Base-by-base conservation (phyloP, 1,140 invertebrate species). In the Vanessa atalanta region DNA sequence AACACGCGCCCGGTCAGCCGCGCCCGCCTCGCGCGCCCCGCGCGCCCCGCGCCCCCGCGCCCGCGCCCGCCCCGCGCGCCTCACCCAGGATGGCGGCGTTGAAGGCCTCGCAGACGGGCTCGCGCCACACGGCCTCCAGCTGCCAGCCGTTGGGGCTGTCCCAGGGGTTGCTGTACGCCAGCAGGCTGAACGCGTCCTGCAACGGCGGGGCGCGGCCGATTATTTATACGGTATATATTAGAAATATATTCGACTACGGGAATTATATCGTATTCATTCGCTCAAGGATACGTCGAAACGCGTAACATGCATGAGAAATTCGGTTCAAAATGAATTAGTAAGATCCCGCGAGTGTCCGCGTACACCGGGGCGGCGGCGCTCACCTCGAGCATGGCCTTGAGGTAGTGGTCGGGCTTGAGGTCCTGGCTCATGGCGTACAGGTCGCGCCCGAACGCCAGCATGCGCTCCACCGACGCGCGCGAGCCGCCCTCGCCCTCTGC, bases 161-260 rank as follows among this genome's bases (percentile, higher is more conserved):
- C 98, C 98, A 99, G 11, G 99, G 99, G 94, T 99, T 99, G 80
- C 98, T 97, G 94, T 99, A 99, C 14, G 99, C 98, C 83, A 99
- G 94, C 83, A 99, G 95, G 94, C 98, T 99, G 94, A 99, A 99
- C 83, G 98, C 98, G 94, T 99, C 97, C 96, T 99, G 53, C 26
- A 20, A 20, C 20, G 20, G 20, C 20, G 20, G 20, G 20, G 20
- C 20, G 20, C 20, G 20, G 20, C 20, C 20, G 20, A 20, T 20
- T 20, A n/a, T n/a, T n/a, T n/a, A n/a, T n/a, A n/a, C n/a, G n/a
- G n/a, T n/a, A n/a, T n/a, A 20, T 20, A 20, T 20, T 20, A 20
- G 0, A 20, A 20, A 20, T 0, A 20, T 20, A 20, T 20, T 1
- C 20, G 20, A 20, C 20, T 20, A 20, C 20, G 20, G 1, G 20